A percentile compares a stretch with the other conserved stretches of the same genome.
phyloP scores from a whole-genome alignment of 2,797 vertebrate genomes.

The Tamandua tetradactyla region DNA sequence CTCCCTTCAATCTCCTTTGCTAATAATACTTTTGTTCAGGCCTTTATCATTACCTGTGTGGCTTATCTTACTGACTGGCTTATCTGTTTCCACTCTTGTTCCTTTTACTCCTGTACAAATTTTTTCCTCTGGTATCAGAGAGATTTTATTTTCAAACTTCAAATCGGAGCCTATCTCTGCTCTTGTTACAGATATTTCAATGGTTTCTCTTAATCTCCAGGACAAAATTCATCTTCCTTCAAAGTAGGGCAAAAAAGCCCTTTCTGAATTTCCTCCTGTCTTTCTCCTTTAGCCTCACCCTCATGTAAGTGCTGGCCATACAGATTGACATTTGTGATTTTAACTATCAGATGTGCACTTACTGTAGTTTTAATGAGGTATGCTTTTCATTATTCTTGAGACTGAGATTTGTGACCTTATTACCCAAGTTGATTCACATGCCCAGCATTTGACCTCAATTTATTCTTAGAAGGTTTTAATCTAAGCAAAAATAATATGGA shows the following conservation, averaged over 20 bases:
- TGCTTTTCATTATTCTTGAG: not conserved
- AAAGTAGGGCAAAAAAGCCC: not conserved
- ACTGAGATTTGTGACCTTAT: not conserved
- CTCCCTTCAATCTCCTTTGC: not conserved
- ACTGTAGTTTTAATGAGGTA: not conserved
- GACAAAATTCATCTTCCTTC: not conserved
- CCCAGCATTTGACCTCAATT: not conserved
- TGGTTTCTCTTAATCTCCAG: not conserved
- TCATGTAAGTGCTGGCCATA: not conserved
- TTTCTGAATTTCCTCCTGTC: not conserved
- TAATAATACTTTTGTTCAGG: not conserved
- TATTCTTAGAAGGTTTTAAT: not conserved
- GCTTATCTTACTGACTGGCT: not conserved
- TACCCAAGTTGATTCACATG: not conserved
- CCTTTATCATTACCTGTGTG: not conserved
- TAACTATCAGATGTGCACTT: not conserved
- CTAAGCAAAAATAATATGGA: not conserved
- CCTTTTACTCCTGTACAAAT: not conserved
- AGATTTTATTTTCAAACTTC: not conserved
- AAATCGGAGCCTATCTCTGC: not conserved
- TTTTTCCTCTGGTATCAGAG: not conserved
- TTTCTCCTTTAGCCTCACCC: rapidly evolving
- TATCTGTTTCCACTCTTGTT: not conserved
- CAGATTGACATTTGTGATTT: not conserved
- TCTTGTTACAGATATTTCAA: not conserved